phyloP scores from a whole-genome alignment of 2,797 vertebrate species.

The Odontamblyopus lacepedii region DNA sequence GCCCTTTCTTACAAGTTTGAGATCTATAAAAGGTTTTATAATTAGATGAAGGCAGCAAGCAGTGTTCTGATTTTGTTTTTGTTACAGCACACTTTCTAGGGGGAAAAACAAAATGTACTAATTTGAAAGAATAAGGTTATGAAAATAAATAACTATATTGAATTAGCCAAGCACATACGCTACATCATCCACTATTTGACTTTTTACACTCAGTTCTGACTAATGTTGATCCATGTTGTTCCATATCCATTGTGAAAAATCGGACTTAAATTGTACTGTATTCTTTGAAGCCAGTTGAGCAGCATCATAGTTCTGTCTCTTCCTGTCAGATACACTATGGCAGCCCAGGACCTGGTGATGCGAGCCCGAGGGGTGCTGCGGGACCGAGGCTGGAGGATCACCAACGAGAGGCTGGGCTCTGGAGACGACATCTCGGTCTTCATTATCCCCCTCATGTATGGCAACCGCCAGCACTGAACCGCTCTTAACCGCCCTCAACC shows the following conservation, averaged over 20 bases:
- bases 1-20: no score
- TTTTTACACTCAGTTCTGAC: not conserved
- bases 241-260: not conserved
- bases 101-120: no score
- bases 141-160: no score
- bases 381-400: conserved; percentile 96
- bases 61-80: no score
- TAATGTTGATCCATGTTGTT: not conserved
- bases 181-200: not conserved
- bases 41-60: no score
- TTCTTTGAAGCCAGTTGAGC: not conserved
- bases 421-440: conserved; percentile 97
- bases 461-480: conserved; percentile 84
- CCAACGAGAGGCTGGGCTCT: conserved; percentile 92
- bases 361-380: conserved; percentile 91
- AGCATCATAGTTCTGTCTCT: not conserved
- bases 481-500: conserved; percentile 51
- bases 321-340: conserved; percentile 89
- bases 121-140: no score
- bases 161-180: not conserved
- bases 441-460: conserved; percentile 92
- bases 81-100: no score
- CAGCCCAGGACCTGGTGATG: conserved; percentile 97
- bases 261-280: not conserved
- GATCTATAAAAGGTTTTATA: no score